Evolutionary conservation across 2,888 invertebrate species (phyloP), one percentile per base, ranked within the genome.

Genomic region (Prosapia bicincta): DNA sequence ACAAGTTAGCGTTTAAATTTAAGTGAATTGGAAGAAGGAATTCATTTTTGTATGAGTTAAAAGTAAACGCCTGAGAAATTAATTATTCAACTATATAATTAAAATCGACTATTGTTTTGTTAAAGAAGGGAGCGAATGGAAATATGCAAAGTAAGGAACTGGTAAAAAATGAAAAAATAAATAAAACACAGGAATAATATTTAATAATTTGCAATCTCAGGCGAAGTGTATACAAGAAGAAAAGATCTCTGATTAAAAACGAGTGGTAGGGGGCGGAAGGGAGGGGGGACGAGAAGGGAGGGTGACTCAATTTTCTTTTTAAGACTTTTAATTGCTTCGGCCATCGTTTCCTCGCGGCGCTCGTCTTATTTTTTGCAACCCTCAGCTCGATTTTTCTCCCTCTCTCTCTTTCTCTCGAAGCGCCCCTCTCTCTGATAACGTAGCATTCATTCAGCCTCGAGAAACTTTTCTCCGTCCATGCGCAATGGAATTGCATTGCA

Each of bases 241-340:
- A 78, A 76, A 78, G 80, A 78, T 78, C 78, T 80, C 79, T 80
- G 80, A 80, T 80, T 80, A 80, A 78, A 80, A 80, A 79, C 75
- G 73, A 76, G 77, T 32, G 70, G 26, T 68, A 38, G 69, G 71
- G 71, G 71, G 74, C 74, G 54, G 78, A 74, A 72, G 68, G 76
- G 77, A 74, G 75, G 66, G 73, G 71, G 76, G 78, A 76, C 54
- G 70, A 69, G 72, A 74, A 78, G 77, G 78, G 79, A 78, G 81
- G 79, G 79, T 77, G 81, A 81, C 80, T 80, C 80, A 81, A 82
- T 82, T 81, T 82, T 81, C 80, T 81, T 82, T 82, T 81, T 82
- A 82, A 82, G 82, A 82, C 81, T 82, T 82, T 82, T 82, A 82
- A 82, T 82, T 82, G 82, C 82, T 82, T 81, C 81, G 81, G 80